These are phyloP conservation scores for Taenaris catops DNA, from an alignment of 2,888 invertebrate species.

Conservation along the genomic window DNA sequence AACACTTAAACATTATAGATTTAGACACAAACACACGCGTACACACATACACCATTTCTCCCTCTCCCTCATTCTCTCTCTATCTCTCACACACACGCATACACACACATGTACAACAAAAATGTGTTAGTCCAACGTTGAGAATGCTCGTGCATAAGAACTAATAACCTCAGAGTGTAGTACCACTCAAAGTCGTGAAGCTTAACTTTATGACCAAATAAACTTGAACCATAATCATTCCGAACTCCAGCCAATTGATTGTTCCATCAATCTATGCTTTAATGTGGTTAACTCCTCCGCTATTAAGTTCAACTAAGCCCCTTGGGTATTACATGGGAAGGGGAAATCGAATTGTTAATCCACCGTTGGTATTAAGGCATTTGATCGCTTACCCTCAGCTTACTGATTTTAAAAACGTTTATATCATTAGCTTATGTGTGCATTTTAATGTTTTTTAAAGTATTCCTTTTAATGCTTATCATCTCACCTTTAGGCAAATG, in stretches of 20 bases:
- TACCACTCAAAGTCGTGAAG: slow-evolving; percentile 8
- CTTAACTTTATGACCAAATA: slow-evolving; percentile 14
- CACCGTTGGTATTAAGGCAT: slow-evolving; percentile 12
- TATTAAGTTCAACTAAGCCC: slow-evolving; percentile 39
- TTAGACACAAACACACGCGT: no score
- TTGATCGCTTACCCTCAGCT: background rate
- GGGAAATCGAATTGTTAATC: slow-evolving; percentile 41
- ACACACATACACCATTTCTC: no score
- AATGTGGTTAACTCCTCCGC: slow-evolving; percentile 38
- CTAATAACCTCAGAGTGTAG: slow-evolving; percentile 5
- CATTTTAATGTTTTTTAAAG: no score
- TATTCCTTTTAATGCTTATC: no score
- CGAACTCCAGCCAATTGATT: slow-evolving; percentile 21
- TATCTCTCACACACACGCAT: no score
- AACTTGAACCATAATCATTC: slow-evolving; percentile 20
- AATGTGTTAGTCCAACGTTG: no score
- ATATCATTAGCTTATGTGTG: no score
- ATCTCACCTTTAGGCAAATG: no score
- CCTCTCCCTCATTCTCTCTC: no score
- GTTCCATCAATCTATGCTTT: slow-evolving; percentile 28
- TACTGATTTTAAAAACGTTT: no score
- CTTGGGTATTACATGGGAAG: slow-evolving; percentile 28
- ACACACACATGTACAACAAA: no score
- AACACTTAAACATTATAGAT: no score
- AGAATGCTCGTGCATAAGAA: background rate